Base-by-base conservation (phyloP, 2,888 invertebrate genomes). In the Ashinkailepas kermadecensis region DNA sequence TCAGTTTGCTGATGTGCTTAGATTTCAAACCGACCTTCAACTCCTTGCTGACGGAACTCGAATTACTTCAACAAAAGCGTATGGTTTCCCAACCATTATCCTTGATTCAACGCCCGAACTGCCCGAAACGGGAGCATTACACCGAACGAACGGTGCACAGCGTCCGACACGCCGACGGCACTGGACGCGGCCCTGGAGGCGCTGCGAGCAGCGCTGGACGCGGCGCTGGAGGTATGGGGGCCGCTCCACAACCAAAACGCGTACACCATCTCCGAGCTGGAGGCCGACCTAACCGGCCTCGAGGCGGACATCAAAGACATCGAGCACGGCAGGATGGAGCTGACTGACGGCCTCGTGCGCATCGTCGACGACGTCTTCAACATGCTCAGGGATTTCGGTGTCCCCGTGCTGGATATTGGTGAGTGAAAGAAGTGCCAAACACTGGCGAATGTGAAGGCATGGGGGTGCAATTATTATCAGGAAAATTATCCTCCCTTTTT, bases 321-420 rank as follows among this genome's bases (percentile, higher is more conserved):
- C 74, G 54, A 79, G 62, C 39, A 74, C 80, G 80, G 78, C 62
- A 79, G 82, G 80, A 79, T 85, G 84, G 87, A 88, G 83, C 94
- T 94, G 86, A 94, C 94, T 83, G 95, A 95, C 62, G 93, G 93
- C 70, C 90, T 93, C 86, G 93, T 95, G 91, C 13, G 13, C 39
- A 39, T 70, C 25, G 70, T 70, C 6, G 70, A 70, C 70, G 70
- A 25, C 70, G 39, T 70, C 13, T 70, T 70, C 70, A 70, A 39
- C 39, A 11, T 70, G 70, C 70, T 70, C 13, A 11, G 70, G 13
- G 70, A 70, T 39, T 39, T 25, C 70, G 70, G 70, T 39, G 70
- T 70, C 6, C 70, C 70, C 13, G 70, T 70, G 12, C 70, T 70
- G 25, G 13, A 13, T 39, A 15, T 13, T 11, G 70, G 70, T 70